Percentiles rank a stretch among this genome's conserved stretches.
These are phyloP conservation scores for Heptranchias perlo DNA, from an alignment of 2,113 vertebrate genomes.

Conservation along the genomic window DNA sequence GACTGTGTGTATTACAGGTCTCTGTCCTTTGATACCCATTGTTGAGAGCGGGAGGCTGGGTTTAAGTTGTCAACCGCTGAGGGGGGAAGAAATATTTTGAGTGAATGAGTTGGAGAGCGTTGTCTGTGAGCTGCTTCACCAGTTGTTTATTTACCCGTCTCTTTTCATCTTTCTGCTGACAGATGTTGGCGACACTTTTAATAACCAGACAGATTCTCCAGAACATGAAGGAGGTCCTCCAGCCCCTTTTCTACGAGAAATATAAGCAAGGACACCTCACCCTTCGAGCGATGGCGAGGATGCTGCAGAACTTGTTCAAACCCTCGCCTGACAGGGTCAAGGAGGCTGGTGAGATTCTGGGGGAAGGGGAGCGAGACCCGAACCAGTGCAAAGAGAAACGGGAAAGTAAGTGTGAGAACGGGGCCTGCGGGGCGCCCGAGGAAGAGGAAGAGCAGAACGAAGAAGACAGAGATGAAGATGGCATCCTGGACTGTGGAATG, in stretches of 20 bases:
- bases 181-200: slow-evolving; percentile 96
- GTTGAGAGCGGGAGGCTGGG: background rate
- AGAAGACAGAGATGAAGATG: slow-evolving; percentile 70
- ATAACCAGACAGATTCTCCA: slow-evolving; percentile 93
- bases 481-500: slow-evolving; percentile 78
- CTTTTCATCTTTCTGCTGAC: slow-evolving; percentile 29
- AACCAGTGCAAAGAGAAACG: slow-evolving; percentile 46
- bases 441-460: slow-evolving; percentile 69
- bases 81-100: background rate
- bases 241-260: slow-evolving; percentile 84
- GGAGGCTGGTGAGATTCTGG: slow-evolving; percentile 50
- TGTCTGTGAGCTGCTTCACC: background rate
- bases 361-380: slow-evolving; percentile 46
- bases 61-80: background rate
- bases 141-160: background rate
- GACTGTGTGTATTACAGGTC: no score
- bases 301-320: slow-evolving; percentile 67
- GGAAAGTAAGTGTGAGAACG: slow-evolving; percentile 80
- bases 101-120: background rate
- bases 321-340: slow-evolving; percentile 49
- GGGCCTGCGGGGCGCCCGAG: slow-evolving; percentile 79
- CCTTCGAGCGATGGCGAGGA: slow-evolving; percentile 62
- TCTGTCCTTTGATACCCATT: background rate
- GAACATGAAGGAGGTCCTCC: slow-evolving; percentile 86
- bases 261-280: slow-evolving; percentile 77